phyloP scores from a whole-genome alignment of 2,888 invertebrate species.

The Steinernema carpocapsae region DNA sequence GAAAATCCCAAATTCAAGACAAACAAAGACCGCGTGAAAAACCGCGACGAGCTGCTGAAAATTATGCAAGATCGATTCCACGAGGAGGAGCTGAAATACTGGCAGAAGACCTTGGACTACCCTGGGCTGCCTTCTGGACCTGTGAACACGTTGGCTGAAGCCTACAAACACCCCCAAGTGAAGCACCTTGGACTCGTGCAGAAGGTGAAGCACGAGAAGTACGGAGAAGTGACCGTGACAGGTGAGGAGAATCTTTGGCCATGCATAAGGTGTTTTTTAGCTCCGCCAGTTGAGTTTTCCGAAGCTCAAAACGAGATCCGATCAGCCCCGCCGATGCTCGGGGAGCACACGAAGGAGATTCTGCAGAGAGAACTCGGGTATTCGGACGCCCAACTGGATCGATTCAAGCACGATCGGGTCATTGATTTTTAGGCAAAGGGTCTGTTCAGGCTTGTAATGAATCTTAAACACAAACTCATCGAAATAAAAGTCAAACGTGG shows the following conservation, averaged over 20 bases:
- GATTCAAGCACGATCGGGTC: constrained; percentile 42
- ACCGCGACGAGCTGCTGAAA: constrained; percentile 77
- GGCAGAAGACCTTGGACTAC: constrained; percentile 40
- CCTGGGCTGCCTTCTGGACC: constrained; percentile 81
- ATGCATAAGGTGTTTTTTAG: constrained; percentile 68
- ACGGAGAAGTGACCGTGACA: constrained; percentile 76
- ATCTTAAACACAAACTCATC: no score
- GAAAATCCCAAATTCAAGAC: constrained; percentile 76
- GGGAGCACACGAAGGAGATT: constrained; percentile 84
- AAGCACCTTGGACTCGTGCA: constrained; percentile 77
- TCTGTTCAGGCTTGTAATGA: no score
- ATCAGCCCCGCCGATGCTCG: constrained; percentile 81
- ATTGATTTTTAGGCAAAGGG: constrained; percentile 41
- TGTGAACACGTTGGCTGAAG: constrained; percentile 83
- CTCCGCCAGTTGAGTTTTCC: constrained; percentile 84
- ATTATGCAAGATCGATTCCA: constrained; percentile 67
- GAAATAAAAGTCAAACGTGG: no score
- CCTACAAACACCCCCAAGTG: constrained; percentile 86
- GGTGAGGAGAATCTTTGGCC: constrained; percentile 54
- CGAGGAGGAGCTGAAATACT: constrained; percentile 41
- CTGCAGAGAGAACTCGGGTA: constrained; percentile 70
- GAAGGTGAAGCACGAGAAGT: constrained; percentile 75
- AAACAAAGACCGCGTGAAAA: constrained; percentile 79
- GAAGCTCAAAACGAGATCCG: constrained; percentile 78
- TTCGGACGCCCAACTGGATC: constrained; percentile 31